Percentiles rank a stretch among this genome's conserved stretches.
Evolutionary conservation across 2,797 vertebrate genomes (phyloP).

Genomic region (Pygocentrus nattereri): DNA sequence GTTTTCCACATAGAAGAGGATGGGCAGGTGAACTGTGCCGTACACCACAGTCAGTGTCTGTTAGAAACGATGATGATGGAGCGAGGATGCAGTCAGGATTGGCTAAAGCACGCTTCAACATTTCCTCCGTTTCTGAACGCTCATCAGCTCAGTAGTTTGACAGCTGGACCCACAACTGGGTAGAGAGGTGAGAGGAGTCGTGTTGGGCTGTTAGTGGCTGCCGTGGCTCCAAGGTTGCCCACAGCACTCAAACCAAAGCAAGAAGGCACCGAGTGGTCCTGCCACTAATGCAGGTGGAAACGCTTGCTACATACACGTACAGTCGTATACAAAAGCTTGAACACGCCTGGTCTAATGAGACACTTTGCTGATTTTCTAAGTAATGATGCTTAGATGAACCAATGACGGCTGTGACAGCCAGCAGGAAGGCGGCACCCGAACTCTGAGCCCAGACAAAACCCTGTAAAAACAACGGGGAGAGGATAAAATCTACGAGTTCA

Average conservation of each 20-base stretch:
- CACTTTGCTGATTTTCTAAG: no score
- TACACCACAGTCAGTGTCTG: background rate
- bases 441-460: no score
- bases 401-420: no score
- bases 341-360: no score
- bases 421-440: no score
- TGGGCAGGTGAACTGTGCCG: background rate
- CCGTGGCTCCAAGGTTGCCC: constrained; percentile 50
- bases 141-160: constrained; percentile 76
- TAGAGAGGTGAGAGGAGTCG: constrained; percentile 4
- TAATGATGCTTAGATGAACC: no score
- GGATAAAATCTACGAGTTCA: no score
- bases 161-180: constrained; percentile 38
- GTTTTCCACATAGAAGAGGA: background rate
- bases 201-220: constrained; percentile 45
- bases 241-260: constrained; percentile 57
- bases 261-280: constrained; percentile 11
- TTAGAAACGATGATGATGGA: background rate
- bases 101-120: background rate
- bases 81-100: background rate
- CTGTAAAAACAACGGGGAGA: no score
- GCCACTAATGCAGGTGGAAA: constrained; percentile 30
- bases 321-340: background rate
- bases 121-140: constrained; percentile 51
- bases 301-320: constrained; percentile 2